These are phyloP conservation scores for Apis florea DNA, from an alignment of 1,140 invertebrate species.

Conservation along the genomic window DNA sequence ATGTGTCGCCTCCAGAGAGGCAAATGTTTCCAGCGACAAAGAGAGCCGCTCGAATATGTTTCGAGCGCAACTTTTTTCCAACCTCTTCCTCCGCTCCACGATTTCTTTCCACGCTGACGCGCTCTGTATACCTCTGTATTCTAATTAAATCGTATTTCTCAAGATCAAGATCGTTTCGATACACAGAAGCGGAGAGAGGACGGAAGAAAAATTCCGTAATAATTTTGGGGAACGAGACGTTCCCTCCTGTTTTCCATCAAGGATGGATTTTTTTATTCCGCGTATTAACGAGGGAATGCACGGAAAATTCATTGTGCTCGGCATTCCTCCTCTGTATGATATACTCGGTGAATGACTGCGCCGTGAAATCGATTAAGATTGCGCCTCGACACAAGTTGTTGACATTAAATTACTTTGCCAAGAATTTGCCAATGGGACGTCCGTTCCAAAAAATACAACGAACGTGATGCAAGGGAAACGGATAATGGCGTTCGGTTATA, in stretches of 20 bases:
- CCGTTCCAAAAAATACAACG: slow-evolving; percentile 36
- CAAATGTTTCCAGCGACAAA: not conserved
- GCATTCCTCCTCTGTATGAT: too few species aligned
- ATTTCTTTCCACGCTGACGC: not conserved
- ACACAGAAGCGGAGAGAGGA: too few species aligned
- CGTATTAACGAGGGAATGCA: too few species aligned
- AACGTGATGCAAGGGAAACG: not conserved
- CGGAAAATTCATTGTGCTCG: too few species aligned
- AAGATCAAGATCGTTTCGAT: too few species aligned
- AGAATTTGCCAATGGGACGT: slow-evolving; percentile 35
- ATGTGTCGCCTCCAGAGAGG: not conserved
- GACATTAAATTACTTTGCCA: slow-evolving; percentile 46
- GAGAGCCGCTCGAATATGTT: not conserved
- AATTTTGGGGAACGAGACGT: too few species aligned
- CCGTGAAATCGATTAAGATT: slow-evolving; percentile 51
- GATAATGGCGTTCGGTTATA: slow-evolving; percentile 3
- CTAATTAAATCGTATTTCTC: not conserved
- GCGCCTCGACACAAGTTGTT: not conserved
- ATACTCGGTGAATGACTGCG: not conserved
- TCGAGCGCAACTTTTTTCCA: slow-evolving; percentile 6
- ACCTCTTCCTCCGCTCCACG: not conserved
- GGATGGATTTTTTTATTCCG: too few species aligned
- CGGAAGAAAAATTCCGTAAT: too few species aligned
- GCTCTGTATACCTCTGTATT: too few species aligned
- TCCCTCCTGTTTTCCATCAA: too few species aligned